These are phyloP conservation scores for Limnephilus lunatus DNA, from an alignment of 2,888 invertebrate genomes.

Conservation along the genomic window DNA sequence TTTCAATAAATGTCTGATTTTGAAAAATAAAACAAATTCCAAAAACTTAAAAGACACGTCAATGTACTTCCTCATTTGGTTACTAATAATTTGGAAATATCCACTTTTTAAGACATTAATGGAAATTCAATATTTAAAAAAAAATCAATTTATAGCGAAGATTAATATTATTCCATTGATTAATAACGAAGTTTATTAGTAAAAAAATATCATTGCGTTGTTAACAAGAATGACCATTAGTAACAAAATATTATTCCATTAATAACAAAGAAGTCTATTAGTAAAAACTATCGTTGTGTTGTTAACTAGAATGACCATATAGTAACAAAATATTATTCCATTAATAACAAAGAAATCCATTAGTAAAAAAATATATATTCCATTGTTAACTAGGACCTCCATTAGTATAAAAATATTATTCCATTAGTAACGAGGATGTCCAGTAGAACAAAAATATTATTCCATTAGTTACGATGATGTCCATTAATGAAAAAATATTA, in stretches of 20 bases:
- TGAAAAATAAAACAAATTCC: not conserved
- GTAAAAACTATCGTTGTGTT: not conserved
- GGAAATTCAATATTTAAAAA: not conserved
- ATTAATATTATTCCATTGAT: not conserved
- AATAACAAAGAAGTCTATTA: too few relatives aligned
- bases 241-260: not conserved
- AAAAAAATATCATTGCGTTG: not conserved
- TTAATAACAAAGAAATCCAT: too few relatives aligned
- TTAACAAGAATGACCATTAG: not conserved
- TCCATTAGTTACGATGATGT: not conserved
- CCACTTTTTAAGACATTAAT: not conserved
- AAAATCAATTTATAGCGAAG: not conserved
- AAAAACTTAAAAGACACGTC: not conserved
- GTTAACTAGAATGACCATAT: not conserved
- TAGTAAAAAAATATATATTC: too few relatives aligned
- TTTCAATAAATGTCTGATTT: not conserved
- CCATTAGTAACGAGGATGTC: not conserved
- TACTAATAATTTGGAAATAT: not conserved
- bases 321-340: too few relatives aligned
- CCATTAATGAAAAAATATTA: not conserved
- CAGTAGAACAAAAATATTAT: not conserved
- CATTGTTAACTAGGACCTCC: too few relatives aligned
- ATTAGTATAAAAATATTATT: not conserved
- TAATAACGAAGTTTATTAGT: not conserved
- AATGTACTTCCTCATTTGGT: not conserved